Evolutionary conservation across 2,888 invertebrate species (phyloP), one percentile per base, ranked within the genome.

Genomic region (Mesodorylaimus sp.): DNA sequence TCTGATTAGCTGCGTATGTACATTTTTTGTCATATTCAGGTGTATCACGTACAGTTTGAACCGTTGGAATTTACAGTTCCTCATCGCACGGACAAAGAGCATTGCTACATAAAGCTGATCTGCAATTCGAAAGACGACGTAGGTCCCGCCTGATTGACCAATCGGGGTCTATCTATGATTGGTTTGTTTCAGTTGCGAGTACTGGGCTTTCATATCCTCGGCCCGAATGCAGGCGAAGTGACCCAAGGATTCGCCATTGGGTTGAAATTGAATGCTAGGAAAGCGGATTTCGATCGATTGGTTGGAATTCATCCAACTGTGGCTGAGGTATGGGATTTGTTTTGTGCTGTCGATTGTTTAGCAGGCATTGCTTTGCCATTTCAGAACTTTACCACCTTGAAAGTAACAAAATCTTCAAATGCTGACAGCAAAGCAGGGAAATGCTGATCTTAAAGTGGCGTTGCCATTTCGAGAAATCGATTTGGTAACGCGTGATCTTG

Each of bases 21-120:
- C 21, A 41, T 16, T 21, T 41, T 16, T 5, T 43, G 7, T 19
- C 25, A 27, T n/a, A 29, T 52, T 28, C 38, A 55, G 50, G 50
- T 55, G 10, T 95, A 87, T 71, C 93, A 95, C 71, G 83, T 83
- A 45, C 85, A 78, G 68, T 91, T 89, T 71, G 84, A 83, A 69
- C 91, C 93, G 36, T 81, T 93, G 2, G 93, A 95, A 74, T 91
- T 86, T 74, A 85, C 87, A 63, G 78, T 95, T 55, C 85, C 91
- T 19, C 82, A 86, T 67, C 79, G 82, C 58, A 81, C 83, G 59
- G 78, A 79, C 61, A 79, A 81, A 67, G 59, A 55, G 29, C 60
- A 62, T 49, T 93, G 93, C 70, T 95, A 93, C 70, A 73, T 84
- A 57, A 95, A 95, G 73, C 81, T 76, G 16, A 66, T 77, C 54